Evolutionary conservation across 2,797 vertebrate species (phyloP).

Genomic region (Fistularia tabacaria): DNA sequence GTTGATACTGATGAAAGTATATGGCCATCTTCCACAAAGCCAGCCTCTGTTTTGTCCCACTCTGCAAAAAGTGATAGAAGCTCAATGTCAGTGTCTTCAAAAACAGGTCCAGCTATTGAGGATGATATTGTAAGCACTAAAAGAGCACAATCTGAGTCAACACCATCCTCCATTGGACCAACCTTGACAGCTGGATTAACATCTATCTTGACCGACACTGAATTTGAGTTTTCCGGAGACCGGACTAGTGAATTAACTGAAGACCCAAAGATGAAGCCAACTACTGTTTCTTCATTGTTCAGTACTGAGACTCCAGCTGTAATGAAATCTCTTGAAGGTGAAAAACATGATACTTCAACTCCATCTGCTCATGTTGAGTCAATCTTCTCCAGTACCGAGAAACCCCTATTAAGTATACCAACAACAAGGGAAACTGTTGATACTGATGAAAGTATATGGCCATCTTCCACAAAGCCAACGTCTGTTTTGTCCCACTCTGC

Average conservation of each 20-base stretch:
- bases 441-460: neutral
- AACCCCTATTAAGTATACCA: neutral
- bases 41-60: neutral
- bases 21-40: neutral
- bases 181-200: neutral
- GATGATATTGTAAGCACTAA: neutral
- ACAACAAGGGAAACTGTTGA: neutral
- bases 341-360: neutral
- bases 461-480: neutral
- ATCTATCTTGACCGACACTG: neutral
- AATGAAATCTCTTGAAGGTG: neutral
- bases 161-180: neutral
- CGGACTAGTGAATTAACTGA: neutral
- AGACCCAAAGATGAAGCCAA: neutral
- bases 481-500: neutral
- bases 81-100: neutral
- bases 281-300: conserved; percentile 1
- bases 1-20: conserved; percentile 1
- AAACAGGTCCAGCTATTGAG: neutral
- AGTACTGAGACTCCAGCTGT: conserved; percentile 1
- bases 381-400: neutral
- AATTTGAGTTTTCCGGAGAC: conserved; percentile 16
- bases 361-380: neutral
- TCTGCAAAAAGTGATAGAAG: neutral
- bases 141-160: neutral